Base-by-base conservation (phyloP, 2,113 vertebrate species). In the Eurypyga helias region DNA sequence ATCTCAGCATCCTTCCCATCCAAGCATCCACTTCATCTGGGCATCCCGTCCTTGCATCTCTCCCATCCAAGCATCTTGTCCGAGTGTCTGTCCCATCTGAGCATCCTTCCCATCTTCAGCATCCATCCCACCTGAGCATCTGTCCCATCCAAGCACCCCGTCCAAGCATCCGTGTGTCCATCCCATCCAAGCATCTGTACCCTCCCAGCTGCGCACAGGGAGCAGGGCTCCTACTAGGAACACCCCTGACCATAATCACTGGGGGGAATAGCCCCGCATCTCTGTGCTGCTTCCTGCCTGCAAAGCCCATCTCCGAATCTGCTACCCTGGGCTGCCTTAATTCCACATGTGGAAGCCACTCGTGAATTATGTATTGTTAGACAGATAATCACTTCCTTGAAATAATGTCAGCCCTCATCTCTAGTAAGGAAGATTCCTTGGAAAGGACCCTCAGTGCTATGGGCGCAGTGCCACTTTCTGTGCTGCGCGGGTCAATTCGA, bases 361-460 rank as follows among this genome's bases (percentile, higher is more conserved):
- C 69, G 24, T 29, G 17, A 29, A 38, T 96, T 96, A 83, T 88
- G 95, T 54, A 96, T 94, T 95, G 97, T 98, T 97, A 97, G 89
- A 61, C 33, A 41, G 89, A 89, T 97, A 97, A 97, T 98, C 94
- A 69, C 95, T 98, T 97, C 96, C 96, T 98, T 97, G 96, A 96
- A 97, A 97, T 98, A 97, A 98, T 98, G 97, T 96, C 94, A 92
- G 92, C 92, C 94, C 95, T 98, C 95, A 93, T 91, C 89, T 89
- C 83, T 91, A 97, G 97, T 96, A 96, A 98, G 98, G 97, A 94
- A 94, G 97, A 95, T 97, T 98, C 97, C 96, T 98, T 97, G 96
- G 96, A 97, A 95, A 98, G 96, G 86, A 92, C 97, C 96, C 98
- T 98, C 65, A 94, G 97, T 97, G 98, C 97, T 98, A 98, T 95